Conservation (phyloP, 2,888 invertebrate genomes). For the Nomada fabriciana region DNA sequence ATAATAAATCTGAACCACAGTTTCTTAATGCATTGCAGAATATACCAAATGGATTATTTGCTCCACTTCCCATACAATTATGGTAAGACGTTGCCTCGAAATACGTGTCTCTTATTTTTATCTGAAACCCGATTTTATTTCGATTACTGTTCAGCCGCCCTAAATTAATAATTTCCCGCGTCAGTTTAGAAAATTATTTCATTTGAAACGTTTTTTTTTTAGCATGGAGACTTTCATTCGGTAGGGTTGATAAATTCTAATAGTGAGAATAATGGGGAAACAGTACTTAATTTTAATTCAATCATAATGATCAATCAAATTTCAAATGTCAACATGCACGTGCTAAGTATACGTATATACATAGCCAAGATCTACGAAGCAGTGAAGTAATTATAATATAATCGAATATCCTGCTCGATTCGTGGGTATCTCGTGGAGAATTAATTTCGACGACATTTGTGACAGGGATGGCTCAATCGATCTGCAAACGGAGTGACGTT, state of each 20-base stretch:
- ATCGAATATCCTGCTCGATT: constrained; percentile 11
- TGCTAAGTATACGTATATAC: too few relatives aligned
- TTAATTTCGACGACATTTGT: constrained; percentile 26
- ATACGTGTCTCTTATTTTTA: too few relatives aligned
- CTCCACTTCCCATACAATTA: neutral
- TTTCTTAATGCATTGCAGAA: too few relatives aligned
- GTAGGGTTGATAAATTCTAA: neutral
- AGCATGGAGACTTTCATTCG: too few relatives aligned
- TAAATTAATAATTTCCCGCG: too few relatives aligned
- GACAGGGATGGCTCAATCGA: constrained; percentile 5
- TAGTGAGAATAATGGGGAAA: neutral
- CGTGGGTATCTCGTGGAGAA: constrained; percentile 7
- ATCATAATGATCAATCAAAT: neutral
- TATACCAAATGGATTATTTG: too few relatives aligned
- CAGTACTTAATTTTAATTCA: constrained; percentile 1
- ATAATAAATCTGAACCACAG: neutral
- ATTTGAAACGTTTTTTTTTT: too few relatives aligned
- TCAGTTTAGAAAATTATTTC: too few relatives aligned
- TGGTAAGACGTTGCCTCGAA: too few relatives aligned
- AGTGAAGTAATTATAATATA: neutral
- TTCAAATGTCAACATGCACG: neutral
- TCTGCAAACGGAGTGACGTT: constrained; percentile 1
- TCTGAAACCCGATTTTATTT: too few relatives aligned
- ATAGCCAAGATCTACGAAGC: neutral
- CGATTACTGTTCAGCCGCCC: too few relatives aligned